phyloP scores from a whole-genome alignment of 35 echinoderm and acorn worm genomes.

The Lytechinus variegatus region DNA sequence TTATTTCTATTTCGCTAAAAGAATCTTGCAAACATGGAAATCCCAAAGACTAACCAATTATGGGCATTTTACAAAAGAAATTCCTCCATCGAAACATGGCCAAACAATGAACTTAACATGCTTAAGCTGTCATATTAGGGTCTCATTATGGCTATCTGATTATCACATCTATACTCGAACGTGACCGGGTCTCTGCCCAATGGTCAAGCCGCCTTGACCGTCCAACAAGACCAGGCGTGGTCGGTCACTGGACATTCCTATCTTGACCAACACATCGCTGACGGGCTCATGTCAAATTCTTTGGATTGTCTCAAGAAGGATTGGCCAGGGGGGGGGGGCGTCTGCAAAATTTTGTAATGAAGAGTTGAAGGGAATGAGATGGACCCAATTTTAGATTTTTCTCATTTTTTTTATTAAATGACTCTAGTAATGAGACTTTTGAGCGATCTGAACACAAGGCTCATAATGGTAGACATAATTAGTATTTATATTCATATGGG shows the following conservation, averaged over 20 bases:
- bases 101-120: neutral
- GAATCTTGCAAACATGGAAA: too few species aligned
- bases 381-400: too few species aligned
- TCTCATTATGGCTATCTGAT: neutral
- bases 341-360: neutral
- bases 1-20: too few species aligned
- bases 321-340: neutral
- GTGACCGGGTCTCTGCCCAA: neutral
- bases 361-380: too few species aligned
- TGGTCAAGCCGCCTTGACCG: neutral
- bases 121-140: neutral
- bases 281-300: neutral
- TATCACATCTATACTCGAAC: neutral
- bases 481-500: too few species aligned
- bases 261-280: neutral
- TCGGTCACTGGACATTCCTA: neutral
- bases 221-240: neutral
- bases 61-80: neutral
- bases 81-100: neutral
- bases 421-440: too few species aligned
- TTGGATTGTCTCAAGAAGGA: neutral
- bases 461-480: too few species aligned
- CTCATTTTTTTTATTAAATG: too few species aligned
- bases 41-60: neutral
- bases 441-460: too few species aligned